Evolutionary conservation across 1,140 invertebrate genomes (phyloP), one percentile per base, ranked within the genome.

Genomic region (Caenorhabditis elegans): DNA sequence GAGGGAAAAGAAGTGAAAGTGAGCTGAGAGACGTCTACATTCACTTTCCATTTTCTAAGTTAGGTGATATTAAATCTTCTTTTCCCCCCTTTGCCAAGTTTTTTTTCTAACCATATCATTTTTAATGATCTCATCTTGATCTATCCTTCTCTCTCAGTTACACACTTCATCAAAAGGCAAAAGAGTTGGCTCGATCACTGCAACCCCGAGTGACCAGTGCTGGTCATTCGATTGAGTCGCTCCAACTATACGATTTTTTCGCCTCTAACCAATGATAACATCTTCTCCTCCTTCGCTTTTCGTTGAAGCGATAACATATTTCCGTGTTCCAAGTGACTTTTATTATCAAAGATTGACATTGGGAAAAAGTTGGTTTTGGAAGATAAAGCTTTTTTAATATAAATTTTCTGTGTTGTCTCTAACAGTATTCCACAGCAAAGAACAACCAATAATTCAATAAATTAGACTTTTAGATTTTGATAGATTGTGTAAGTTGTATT

Each of bases 201-300:
- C 60, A 70, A 60, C 53, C 53, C 28, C 53, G 19, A 60, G 55
- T 60, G 55, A 36, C 60, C 60, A 70, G 34, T 39, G 34, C 34
- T 24, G 60, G 60, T 70, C 60, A 70, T 31, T 53, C 53, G 6
- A 43, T 43, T 17, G 51, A 6, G 51, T 26, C 51, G 24, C 19
- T 10, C 34, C 60, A 70, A 70, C 60, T 70, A 70, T 70, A 70
- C 60, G 60, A 70, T 70, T 70, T n/a, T 70, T 70, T 70, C 19
- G 60, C 34, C 17, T 70, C 60, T n/a, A 70, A 19, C 36, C 36
- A 34, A 31, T 70, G 60, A 70, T 70, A 70, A 70, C 60, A 70
- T 70, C 60, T 39, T 39, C 60, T 43, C 60, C 34, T 39, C 60
- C 60, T 34, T 70, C 60, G 60, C 60, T 70, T 70, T 70, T 70